Evolutionary conservation across 2,888 invertebrate species (phyloP), one percentile per base, ranked within the genome.

Genomic region (Anthophora plumipes): DNA sequence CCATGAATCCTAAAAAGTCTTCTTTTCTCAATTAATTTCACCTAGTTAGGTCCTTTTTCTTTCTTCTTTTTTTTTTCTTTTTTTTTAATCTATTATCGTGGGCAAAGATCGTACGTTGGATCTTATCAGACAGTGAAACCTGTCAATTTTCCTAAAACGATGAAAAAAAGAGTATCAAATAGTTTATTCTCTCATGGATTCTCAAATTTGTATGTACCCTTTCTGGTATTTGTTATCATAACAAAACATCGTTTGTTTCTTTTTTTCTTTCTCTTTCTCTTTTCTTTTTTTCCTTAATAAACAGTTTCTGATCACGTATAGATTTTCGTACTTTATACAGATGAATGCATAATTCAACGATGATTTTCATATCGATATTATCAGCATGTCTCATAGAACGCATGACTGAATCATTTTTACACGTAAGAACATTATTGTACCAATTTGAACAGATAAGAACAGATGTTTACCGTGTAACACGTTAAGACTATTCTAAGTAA

Each of bases 1-100:
- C 52, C 64, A 70, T 59, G 50, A 50, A 37, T 73, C 31, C 72
- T 59, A 57, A 22, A n/a, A 66, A 67, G 50, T 79, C 72, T 82
- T 46, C 22, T 39, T 46, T 67, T 76, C 61, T 70, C 70, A 59
- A 55, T 70, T 69, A 72, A 64, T 54, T 74, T 60, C 54, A 59
- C 37, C 48, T 54, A 66, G 60, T 59, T 43, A 52, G 31, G n/a
- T n/a, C 50, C 41, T 50, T 37, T 25, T 6, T 14, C 6, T 50
- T 50, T 12, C 11, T 2, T 43, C 17, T 17, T 43, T 41, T 25
- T 22, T 25, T 43, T 61, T 14, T 61, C 43, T 46, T 43, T 7
- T 1, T 46, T 6, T n/a, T 22, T 17, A 17, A 11, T 41, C 25
- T 54, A 66, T 59, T 66, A 73, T 63, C 57, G 43, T 68, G 52